These are phyloP conservation scores for Thripadectes ignobilis DNA, from an alignment of 2,797 vertebrate genomes.

Conservation along the genomic window DNA sequence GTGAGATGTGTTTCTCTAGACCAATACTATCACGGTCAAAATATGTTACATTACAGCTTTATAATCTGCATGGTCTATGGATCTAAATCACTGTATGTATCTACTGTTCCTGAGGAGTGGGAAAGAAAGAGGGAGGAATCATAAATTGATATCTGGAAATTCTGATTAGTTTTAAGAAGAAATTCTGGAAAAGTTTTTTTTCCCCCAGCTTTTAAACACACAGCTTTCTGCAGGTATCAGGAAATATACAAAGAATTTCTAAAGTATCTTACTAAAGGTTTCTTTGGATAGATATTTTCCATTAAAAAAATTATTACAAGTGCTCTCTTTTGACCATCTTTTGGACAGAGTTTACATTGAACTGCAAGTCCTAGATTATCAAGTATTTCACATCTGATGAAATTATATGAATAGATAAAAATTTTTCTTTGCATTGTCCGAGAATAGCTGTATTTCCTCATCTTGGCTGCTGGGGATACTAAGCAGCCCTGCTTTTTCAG, in stretches of 20 bases:
- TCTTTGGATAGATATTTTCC: neutral
- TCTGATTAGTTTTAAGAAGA: neutral
- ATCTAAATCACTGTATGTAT: neutral
- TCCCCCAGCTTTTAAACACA: neutral
- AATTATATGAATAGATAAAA: neutral
- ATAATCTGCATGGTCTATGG: neutral
- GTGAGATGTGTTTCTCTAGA: neutral
- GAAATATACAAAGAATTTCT: neutral
- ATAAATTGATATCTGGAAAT: neutral
- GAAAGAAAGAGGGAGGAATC: neutral
- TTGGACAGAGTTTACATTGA: neutral
- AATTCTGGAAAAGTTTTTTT: neutral
- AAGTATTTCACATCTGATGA: neutral
- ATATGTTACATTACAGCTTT: neutral
- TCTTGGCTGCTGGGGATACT: neutral
- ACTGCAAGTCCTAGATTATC: neutral
- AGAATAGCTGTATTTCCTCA: neutral
- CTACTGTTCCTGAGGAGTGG: neutral
- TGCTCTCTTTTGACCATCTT: neutral
- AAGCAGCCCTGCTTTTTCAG: neutral
- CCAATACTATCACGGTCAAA: neutral
- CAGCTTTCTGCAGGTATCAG: neutral
- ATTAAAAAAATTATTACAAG: neutral
- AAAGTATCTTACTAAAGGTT: neutral
- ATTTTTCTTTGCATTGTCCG: neutral